These are phyloP conservation scores for Diabrotica balteata DNA, from an alignment of 2,888 invertebrate species.

Conservation along the genomic window DNA sequence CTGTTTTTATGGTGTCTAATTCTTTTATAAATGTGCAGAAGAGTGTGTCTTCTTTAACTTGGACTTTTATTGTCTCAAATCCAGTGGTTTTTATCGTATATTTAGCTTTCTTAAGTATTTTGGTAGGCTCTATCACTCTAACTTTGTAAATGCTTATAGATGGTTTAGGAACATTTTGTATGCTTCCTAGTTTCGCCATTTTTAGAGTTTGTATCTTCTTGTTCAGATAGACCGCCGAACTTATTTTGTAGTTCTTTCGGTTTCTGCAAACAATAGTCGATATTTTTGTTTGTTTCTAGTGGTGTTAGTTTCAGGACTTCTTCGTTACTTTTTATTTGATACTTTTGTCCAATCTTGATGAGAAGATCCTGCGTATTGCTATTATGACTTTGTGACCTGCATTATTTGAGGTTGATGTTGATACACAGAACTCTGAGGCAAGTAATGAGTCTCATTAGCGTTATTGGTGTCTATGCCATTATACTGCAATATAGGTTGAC, in stretches of 20 bases:
- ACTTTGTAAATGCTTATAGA: not conserved
- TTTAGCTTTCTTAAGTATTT: not conserved
- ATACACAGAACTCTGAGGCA: no score
- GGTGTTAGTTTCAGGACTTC: no score
- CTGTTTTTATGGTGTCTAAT: slow-evolving; percentile 18
- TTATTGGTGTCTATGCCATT: no score
- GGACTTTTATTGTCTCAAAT: not conserved
- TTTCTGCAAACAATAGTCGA: not conserved
- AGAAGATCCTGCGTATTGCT: no score
- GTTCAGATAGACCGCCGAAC: not conserved
- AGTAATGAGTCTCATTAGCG: no score
- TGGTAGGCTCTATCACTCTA: not conserved
- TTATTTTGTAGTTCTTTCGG: not conserved
- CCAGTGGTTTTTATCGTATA: not conserved
- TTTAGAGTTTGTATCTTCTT: not conserved
- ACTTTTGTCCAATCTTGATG: no score
- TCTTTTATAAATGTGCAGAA: slow-evolving; percentile 9
- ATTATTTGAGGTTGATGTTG: no score
- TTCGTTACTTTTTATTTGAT: no score
- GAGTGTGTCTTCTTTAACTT: slow-evolving; percentile 1
- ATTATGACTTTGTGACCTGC: no score
- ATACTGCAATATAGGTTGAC: no score
- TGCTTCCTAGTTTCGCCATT: not conserved
- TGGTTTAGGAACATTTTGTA: not conserved
- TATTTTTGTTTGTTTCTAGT: not conserved